Conservation (phyloP, 37 sponge, comb jelly and placozoan species). For the Geodia barretti region DNA sequence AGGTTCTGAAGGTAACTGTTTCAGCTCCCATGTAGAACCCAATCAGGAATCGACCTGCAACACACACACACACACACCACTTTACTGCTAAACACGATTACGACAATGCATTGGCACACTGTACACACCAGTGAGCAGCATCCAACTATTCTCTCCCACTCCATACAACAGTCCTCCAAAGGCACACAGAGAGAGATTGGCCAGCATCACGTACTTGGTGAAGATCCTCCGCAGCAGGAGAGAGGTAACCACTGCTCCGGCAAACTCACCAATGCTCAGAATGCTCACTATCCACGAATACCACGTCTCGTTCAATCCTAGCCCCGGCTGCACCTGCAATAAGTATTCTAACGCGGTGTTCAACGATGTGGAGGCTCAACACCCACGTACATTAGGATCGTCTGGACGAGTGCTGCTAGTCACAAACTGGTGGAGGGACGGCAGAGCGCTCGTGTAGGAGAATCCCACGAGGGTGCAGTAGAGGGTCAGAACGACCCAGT, state of each 20-base stretch:
- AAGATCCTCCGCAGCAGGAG: background rate
- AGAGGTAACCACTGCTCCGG: conserved; percentile 22
- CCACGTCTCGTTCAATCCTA: conserved; percentile 42
- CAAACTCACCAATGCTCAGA: conserved; percentile 37
- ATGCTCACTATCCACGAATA: conserved; percentile 32
- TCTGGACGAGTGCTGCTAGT: conserved; percentile 25
- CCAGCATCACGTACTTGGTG: conserved; percentile 23
- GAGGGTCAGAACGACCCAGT: conserved; percentile 36
- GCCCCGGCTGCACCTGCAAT: conserved; percentile 34
- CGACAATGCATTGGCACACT: background rate
- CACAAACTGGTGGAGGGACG: conserved; percentile 58
- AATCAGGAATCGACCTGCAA: conserved; percentile 20
- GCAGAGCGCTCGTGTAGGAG: background rate
- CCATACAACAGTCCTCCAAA: conserved; percentile 32
- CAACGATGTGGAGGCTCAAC: too few relatives aligned
- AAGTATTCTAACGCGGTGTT: too few relatives aligned
- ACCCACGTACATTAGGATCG: background rate
- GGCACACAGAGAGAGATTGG: background rate
- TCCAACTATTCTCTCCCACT: conserved; percentile 32
- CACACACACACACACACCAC: background rate
- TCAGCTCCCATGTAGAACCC: conserved; percentile 25
- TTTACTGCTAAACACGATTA: background rate
- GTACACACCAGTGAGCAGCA: conserved; percentile 35
- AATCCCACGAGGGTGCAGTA: background rate
- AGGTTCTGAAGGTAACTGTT: conserved; percentile 9